Evolutionary conservation across 2,113 vertebrate genomes (phyloP).

Genomic region (Phalacrocorax aristotelis): DNA sequence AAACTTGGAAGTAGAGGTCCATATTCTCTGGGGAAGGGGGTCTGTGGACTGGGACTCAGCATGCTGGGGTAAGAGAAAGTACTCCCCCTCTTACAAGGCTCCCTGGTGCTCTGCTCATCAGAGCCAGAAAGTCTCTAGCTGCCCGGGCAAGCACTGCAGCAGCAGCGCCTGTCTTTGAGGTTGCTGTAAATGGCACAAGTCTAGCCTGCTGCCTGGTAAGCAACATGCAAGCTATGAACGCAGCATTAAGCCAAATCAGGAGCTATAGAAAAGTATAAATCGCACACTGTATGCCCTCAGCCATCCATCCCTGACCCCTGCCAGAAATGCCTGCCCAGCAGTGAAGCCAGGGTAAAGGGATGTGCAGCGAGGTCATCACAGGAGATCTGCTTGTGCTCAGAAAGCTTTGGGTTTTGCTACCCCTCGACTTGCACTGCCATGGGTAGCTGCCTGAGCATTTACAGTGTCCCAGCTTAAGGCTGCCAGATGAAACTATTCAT

Average conservation of each 20-base stretch:
- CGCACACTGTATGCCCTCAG: background rate
- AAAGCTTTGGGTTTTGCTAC: background rate
- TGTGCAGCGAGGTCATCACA: background rate
- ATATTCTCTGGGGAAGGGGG: background rate
- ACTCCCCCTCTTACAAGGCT: background rate
- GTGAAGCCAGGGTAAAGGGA: background rate
- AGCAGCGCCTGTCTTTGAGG: background rate
- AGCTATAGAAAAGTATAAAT: background rate
- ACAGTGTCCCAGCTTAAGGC: background rate
- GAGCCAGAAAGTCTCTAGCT: background rate
- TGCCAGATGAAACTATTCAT: background rate
- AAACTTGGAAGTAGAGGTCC: background rate
- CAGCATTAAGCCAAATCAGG: background rate
- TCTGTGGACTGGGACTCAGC: background rate
- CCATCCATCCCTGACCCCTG: background rate
- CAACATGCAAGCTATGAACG: accelerated
- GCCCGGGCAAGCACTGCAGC: background rate
- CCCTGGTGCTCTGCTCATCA: background rate
- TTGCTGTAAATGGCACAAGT: background rate
- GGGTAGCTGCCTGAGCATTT: background rate
- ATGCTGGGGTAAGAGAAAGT: background rate
- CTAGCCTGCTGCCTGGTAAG: background rate
- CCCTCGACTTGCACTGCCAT: background rate
- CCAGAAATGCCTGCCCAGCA: background rate
- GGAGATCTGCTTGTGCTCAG: background rate